Conservation (phyloP, 92 coral and sea anemone genomes). For the Zoanthus solanderi region DNA sequence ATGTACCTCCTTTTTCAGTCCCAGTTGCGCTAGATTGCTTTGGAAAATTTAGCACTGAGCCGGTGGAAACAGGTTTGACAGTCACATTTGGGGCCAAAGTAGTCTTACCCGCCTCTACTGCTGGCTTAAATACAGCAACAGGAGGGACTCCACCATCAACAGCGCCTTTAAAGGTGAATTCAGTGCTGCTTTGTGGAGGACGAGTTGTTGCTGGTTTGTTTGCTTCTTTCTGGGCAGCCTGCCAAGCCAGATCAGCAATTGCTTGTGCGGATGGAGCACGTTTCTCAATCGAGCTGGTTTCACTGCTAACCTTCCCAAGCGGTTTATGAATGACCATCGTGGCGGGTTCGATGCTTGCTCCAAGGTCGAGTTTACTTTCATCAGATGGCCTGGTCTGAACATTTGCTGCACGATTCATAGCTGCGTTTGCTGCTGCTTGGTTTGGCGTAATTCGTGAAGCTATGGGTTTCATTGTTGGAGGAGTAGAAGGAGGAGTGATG, state of each 20-base stretch:
- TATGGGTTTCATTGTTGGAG: conserved; percentile 22
- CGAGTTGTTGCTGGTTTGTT: neutral
- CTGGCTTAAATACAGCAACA: conserved; percentile 31
- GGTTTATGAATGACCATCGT: conserved; percentile 45
- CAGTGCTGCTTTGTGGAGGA: conserved; percentile 45
- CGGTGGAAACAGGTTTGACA: conserved; percentile 25
- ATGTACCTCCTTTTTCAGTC: conserved; percentile 32
- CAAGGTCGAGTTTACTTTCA: conserved; percentile 39
- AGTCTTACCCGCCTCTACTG: conserved; percentile 8
- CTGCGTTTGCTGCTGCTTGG: conserved; percentile 31
- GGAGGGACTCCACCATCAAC: conserved; percentile 4
- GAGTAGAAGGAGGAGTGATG: neutral
- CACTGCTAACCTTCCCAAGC: neutral
- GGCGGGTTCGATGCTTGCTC: conserved; percentile 47
- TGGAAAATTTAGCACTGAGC: neutral
- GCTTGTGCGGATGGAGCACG: conserved; percentile 36
- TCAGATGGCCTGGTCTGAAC: conserved; percentile 1
- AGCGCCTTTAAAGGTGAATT: conserved; percentile 36
- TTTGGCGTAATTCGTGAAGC: conserved; percentile 15
- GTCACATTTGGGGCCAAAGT: conserved; percentile 36
- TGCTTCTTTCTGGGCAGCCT: conserved; percentile 30
- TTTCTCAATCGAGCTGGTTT: neutral
- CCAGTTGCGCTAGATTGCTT: conserved; percentile 7
- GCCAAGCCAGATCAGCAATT: conserved; percentile 25
- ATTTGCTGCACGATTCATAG: conserved; percentile 25